Conservation (phyloP, 2,797 vertebrate species). For the Chelon auratus region DNA sequence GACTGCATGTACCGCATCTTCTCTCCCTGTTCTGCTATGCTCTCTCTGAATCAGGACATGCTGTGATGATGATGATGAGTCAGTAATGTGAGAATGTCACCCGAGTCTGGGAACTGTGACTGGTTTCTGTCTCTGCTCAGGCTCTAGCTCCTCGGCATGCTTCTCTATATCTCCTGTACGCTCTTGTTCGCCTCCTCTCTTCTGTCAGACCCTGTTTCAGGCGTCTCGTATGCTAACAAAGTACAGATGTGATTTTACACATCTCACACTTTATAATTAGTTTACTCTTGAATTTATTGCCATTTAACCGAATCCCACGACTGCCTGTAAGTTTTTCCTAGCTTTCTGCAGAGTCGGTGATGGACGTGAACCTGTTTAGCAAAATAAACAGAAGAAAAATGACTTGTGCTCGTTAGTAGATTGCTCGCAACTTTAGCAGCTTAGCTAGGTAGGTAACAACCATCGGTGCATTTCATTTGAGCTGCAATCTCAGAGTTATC, state of each 20-base stretch:
- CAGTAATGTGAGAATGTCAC: constrained; percentile 83
- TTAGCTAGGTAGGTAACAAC: constrained; percentile 1
- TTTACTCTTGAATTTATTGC: neutral
- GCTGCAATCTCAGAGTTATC: no score
- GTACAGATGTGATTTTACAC: constrained; percentile 8
- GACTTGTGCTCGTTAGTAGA: neutral
- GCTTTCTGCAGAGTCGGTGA: constrained; percentile 1
- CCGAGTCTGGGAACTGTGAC: constrained; percentile 75
- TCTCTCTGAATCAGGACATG: constrained; percentile 70
- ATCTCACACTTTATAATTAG: neutral
- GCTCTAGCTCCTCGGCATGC: constrained; percentile 47
- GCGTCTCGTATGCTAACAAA: constrained; percentile 10
- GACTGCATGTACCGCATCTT: constrained; percentile 33
- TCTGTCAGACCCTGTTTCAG: constrained; percentile 12
- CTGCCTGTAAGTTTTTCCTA: neutral
- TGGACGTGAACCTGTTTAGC: constrained; percentile 4
- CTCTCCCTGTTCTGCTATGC: constrained; percentile 48
- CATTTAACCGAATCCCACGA: neutral
- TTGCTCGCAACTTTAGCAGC: constrained; percentile 8
- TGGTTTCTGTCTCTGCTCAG: constrained; percentile 65
- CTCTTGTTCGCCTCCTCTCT: constrained; percentile 26
- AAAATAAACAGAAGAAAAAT: neutral
- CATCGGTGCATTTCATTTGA: no score
- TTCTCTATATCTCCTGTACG: constrained; percentile 27
- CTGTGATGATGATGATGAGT: constrained; percentile 77